Base-by-base conservation (phyloP, 2,797 vertebrate species). In the Poeciliopsis infans region DNA sequence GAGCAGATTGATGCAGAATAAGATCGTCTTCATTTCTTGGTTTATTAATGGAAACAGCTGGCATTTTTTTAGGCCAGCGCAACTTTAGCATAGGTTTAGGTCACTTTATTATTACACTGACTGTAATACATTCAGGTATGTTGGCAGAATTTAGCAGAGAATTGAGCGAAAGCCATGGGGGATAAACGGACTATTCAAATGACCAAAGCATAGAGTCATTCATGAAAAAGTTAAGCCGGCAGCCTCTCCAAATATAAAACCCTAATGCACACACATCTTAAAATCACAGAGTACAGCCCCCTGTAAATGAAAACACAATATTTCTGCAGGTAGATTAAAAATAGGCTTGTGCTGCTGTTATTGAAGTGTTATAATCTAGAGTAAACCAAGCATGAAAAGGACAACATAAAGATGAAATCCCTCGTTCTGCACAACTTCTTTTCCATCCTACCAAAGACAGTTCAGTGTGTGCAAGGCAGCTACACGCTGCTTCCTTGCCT, bases 191-290 rank as follows among this genome's bases (percentile, higher is more conserved):
- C 72, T 78, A 74, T 76, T 79, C 59, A 31, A 78, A 85, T 68
- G 78, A 90, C 88, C 59, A 79, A 85, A 90, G 87, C 86, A 88
- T 74, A 85, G 43, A 28, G 41, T 70, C 68, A 82, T 75, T 87
- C 85, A 84, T 75, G 84, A 87, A 92, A 92, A 90, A 28, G 39
- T 46, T 88, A 86, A 92, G 80, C 81, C 86, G 64, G 74, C 71
- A 78, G 78, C 49, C 20, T 78, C 41, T 90, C 83, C 83, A 85
- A 88, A 91, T 87, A 87, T 85, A 87, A 81, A 89, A 79, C 74
- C 68, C 43, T 78, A 78, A 81, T 46, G 47, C 78, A 83, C 66
- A 64, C 23, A 77, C n/a, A 75, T 45, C 82, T 72, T 31, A 47
- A 64, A 68, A 68, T 39, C 64, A 39, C 36, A 68, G 23, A 69